Conservation (phyloP, 2,113 vertebrate species). For the Noctilio leporinus region DNA sequence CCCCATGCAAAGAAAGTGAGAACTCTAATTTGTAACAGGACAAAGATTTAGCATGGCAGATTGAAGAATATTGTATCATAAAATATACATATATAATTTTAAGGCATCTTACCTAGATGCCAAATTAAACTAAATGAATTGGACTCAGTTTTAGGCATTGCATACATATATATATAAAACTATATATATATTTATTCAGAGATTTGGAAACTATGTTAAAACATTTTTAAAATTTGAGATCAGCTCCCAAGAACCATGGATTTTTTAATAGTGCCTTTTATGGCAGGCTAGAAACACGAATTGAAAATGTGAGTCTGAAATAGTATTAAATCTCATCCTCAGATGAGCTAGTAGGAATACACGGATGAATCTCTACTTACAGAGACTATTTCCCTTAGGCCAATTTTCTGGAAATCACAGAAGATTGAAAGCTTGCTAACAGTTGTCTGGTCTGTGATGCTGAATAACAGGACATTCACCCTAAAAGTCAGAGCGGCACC, state of each 20-base stretch:
- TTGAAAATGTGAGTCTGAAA: conserved; percentile 51
- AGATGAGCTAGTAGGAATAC: conserved; percentile 31
- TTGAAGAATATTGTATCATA: conserved; percentile 40
- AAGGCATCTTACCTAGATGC: conserved; percentile 33
- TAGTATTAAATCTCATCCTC: conserved; percentile 43
- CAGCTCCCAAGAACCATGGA: not conserved
- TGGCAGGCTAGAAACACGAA: conserved; percentile 22
- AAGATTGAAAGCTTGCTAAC: conserved; percentile 38
- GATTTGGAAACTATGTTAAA: not conserved
- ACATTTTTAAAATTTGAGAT: not conserved
- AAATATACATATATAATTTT: not conserved
- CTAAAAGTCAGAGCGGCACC: conserved; percentile 8
- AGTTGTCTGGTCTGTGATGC: conserved; percentile 36
- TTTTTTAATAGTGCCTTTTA: conserved; percentile 23
- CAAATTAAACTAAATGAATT: conserved; percentile 51
- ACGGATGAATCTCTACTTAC: conserved; percentile 39
- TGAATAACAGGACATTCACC: conserved; percentile 10
- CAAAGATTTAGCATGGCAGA: conserved; percentile 47
- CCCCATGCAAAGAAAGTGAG: conserved; percentile 50
- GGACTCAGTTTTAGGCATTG: not conserved
- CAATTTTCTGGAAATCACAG: conserved; percentile 50
- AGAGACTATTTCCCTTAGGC: conserved; percentile 31
- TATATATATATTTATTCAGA: not conserved
- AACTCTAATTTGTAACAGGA: conserved; percentile 55
- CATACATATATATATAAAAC: not conserved